Evolutionary conservation across 1,140 invertebrate genomes (phyloP).

Genomic region (Fopius arisanus): DNA sequence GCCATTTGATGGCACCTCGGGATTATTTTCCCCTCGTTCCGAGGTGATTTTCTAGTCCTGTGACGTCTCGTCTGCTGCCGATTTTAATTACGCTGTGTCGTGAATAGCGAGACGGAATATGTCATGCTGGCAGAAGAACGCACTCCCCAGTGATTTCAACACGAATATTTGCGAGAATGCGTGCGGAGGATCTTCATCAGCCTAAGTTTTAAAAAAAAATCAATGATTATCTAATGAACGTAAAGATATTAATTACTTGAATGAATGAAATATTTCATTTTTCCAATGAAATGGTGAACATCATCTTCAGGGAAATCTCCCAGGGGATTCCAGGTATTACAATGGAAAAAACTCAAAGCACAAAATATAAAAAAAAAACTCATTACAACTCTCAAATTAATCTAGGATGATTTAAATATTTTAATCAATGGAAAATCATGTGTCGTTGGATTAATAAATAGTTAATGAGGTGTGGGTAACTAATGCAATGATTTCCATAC

Average conservation of each 20-base stretch:
- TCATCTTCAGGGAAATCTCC: no score
- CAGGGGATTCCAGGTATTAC: no score
- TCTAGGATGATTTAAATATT: no score
- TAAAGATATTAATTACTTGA: background rate
- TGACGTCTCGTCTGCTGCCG: background rate
- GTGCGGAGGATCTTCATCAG: slow-evolving; percentile 92
- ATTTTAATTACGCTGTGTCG: slow-evolving; percentile 72
- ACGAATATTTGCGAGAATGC: slow-evolving; percentile 90
- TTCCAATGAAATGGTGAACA: no score
- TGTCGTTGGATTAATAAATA: background rate
- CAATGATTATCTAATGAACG: background rate
- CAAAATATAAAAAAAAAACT: no score
- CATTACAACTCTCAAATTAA: no score
- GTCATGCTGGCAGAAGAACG: slow-evolving; percentile 91
- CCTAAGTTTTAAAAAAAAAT: slow-evolving; percentile 66
- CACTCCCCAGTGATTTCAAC: slow-evolving; percentile 82
- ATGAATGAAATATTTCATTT: no score
- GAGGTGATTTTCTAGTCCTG: background rate
- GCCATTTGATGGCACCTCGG: background rate
- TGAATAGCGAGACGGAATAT: slow-evolving; percentile 92
- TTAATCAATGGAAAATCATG: no score
- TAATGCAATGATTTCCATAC: slow-evolving; percentile 31
- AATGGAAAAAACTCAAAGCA: no score
- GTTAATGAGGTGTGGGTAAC: background rate
- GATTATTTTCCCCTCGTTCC: slow-evolving; percentile 13